These are phyloP conservation scores for Crypturellus undulatus DNA, from an alignment of 2,113 vertebrate species.

Conservation along the genomic window DNA sequence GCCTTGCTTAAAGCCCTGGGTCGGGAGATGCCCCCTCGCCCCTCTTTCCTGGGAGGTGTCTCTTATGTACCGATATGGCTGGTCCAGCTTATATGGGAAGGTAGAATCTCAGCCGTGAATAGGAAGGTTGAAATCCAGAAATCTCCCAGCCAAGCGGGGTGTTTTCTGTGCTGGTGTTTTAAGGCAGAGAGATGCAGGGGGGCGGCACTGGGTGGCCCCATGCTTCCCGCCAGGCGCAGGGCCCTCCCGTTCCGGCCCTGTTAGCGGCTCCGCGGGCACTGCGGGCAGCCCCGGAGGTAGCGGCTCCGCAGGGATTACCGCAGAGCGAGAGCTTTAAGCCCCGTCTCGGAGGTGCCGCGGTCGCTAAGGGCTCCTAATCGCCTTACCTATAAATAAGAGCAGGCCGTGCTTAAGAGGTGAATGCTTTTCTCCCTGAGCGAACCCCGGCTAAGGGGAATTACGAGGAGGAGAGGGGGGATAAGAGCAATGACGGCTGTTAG, in stretches of 20 bases:
- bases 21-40: background rate
- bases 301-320: constrained; percentile 61
- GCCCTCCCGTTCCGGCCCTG: too few species aligned
- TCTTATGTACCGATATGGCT: background rate
- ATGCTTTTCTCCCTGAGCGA: background rate
- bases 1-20: background rate
- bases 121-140: too few species aligned
- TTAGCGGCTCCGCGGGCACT: too few species aligned
- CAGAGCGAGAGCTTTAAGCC: constrained; percentile 46
- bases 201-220: too few species aligned
- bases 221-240: too few species aligned
- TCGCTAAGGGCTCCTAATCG: constrained; percentile 63
- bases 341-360: constrained; percentile 44
- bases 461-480: background rate
- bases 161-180: too few species aligned
- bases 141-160: too few species aligned
- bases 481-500: background rate
- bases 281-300: too few species aligned
- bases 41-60: background rate
- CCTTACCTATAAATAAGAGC: constrained; percentile 68
- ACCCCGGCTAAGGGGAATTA: background rate
- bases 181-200: too few species aligned
- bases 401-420: constrained; percentile 49
- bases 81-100: background rate
- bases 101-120: background rate